Evolutionary conservation across 2,113 vertebrate genomes (phyloP), one percentile per base, ranked within the genome.

Genomic region (Chrysemys picta): DNA sequence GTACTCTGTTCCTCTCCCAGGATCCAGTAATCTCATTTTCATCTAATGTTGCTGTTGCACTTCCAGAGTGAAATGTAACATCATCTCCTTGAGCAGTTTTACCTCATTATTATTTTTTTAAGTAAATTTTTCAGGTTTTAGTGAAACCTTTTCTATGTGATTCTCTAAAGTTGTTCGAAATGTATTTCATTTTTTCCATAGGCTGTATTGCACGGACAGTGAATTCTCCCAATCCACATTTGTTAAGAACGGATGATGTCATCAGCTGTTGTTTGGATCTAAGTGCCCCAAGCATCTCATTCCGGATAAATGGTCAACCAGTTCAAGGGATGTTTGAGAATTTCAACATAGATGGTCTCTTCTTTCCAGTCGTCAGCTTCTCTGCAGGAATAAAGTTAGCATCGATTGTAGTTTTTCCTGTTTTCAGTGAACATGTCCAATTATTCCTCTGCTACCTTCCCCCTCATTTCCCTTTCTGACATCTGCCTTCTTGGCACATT

Each of bases 321-420:
- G 99, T 99, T 79, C 99, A 99, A 98, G 99, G 99, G 87, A 99
- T 99, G 99, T 99, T 99, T 89, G 99, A 99, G 98, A 99, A 99
- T 98, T 99, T 99, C 98, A 99, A 99, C 97, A 98, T 98, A 3
- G 99, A 99, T 42, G 99, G 99, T 16, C 99, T 99, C 94, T 99
- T 99, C 98, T 99, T 99, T 93, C 99, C 99, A 1, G 99, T 99
- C 90, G 99, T 99, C 89, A 99, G 99, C 98, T 99, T 99, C 97
- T 99, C 99, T 81, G 99, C 99, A 24, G 99, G 99, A 96, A 99
- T 99, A 98, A 99, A 99, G 99, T 99, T 94, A 99, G 99, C 97
- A 94, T 91, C 50, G n/a, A 1, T 0, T 95, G 1, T 76, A 75
- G 14, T 80, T 84, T 75, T 69, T 50, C 81, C 2, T 2, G 16